Conservation (phyloP, 2,797 vertebrate species). For the Rhynchotus rufescens region DNA sequence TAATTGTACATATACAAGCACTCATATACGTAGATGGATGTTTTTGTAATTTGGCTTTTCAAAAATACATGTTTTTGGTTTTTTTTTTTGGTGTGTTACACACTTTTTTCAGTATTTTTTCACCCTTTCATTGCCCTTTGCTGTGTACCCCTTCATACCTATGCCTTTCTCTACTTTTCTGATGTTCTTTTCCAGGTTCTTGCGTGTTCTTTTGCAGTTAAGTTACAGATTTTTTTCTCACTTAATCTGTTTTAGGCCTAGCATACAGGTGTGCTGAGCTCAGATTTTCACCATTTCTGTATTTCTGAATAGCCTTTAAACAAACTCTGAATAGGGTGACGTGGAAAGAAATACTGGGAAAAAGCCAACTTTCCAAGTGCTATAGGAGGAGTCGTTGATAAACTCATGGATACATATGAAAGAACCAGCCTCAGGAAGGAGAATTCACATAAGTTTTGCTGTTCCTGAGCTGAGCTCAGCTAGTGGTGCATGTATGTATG, state of each 20-base stretch:
- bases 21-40: not conserved
- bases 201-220: not conserved
- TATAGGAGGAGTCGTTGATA: not conserved
- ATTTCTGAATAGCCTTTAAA: not conserved
- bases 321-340: not conserved
- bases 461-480: not conserved
- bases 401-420: not conserved
- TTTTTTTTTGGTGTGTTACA: not conserved
- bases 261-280: not conserved
- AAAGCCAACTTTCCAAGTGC: constrained; percentile 21
- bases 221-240: not conserved
- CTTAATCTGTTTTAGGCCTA: not conserved
- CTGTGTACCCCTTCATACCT: not conserved
- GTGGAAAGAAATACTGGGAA: not conserved
- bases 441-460: not conserved
- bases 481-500: not conserved
- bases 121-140: not conserved
- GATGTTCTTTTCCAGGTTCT: not conserved
- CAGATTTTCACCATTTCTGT: not conserved
- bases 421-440: not conserved
- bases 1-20: not conserved
- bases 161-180: not conserved
- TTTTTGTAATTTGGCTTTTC: not conserved
- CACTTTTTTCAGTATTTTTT: not conserved
- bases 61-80: not conserved